Base-by-base conservation (phyloP, 2,113 vertebrate species). In the Bettongia penicillata region DNA sequence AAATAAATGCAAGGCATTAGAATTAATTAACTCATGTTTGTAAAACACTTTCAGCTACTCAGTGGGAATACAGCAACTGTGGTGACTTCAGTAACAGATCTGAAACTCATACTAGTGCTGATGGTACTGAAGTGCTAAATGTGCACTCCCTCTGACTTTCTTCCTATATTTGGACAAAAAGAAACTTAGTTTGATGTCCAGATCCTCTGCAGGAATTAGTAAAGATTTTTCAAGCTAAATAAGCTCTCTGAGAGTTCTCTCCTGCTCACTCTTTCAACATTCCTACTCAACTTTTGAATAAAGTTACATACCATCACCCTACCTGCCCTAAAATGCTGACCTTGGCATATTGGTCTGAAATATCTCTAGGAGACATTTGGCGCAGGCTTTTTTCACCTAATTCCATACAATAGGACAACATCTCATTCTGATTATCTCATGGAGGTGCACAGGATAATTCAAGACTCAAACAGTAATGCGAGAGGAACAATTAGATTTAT, bases 1-100 rank as follows among this genome's bases (percentile, higher is more conserved):
- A 93, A 95, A 97, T 96, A 53, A 94, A 93, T 94, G 91, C 93
- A 95, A 77, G 92, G 68, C 51, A 89, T 96, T 96, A 94, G 23
- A 51, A 51, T 91, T 89, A 97, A 95, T 94, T 95, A 96, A 97
- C 96, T 97, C 96, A 97, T 98, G 97, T 96, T 95, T 93, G 51
- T 94, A 93, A 97, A 95, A 94, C 52, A 84, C 93, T 95, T 96
- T 96, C 93, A 94, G 90, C 94, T 96, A 89, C 93, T 95, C 93
- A 61, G 1, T 5, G 28, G 48, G 90, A 96, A 94, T 26, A n/a
- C 89, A 95, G 23, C 95, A 95, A 96, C 91, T 95, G 25, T 89
- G 31, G 93, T 89, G 93, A 94, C 94, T 95, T 52, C 51, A 94
- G 50, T 1, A 26, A 26, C 61, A 51, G 61, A 53, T 90, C 77